phyloP scores from a whole-genome alignment of 2,113 vertebrate genomes.

The Dascyllus trimaculatus region DNA sequence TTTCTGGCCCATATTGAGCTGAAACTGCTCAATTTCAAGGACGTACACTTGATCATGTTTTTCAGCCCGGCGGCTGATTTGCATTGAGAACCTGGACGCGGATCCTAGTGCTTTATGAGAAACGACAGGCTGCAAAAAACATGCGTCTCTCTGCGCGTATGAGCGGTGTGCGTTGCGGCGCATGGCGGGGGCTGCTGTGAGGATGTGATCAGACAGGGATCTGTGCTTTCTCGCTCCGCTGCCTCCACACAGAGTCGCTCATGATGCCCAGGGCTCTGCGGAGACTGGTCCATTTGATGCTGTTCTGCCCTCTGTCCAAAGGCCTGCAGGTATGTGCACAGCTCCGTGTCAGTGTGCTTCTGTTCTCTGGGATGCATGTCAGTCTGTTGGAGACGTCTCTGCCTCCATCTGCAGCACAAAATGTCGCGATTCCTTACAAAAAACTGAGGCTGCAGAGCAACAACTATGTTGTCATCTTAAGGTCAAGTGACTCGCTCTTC shows the following conservation, averaged over 20 bases:
- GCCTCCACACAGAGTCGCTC: conserved; percentile 54
- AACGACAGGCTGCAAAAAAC: not conserved
- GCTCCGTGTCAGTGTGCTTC: no score
- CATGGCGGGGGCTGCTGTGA: conserved; percentile 33
- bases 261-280: conserved; percentile 90
- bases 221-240: conserved; percentile 41
- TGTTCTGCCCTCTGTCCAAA: conserved; percentile 92
- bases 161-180: not conserved
- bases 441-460: not conserved
- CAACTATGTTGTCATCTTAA: no score
- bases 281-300: conserved; percentile 90
- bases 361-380: not conserved
- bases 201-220: conserved; percentile 67
- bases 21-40: conserved; percentile 52
- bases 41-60: conserved; percentile 19
- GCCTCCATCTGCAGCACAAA: not conserved
- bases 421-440: not conserved
- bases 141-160: not conserved
- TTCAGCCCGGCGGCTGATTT: not conserved
- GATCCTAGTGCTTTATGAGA: not conserved
- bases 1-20: conserved; percentile 10
- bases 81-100: not conserved
- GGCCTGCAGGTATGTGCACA: conserved; percentile 86
- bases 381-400: not conserved
- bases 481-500: no score